Conservation (phyloP, 2,888 invertebrate species). For the Ophion ellenae region DNA sequence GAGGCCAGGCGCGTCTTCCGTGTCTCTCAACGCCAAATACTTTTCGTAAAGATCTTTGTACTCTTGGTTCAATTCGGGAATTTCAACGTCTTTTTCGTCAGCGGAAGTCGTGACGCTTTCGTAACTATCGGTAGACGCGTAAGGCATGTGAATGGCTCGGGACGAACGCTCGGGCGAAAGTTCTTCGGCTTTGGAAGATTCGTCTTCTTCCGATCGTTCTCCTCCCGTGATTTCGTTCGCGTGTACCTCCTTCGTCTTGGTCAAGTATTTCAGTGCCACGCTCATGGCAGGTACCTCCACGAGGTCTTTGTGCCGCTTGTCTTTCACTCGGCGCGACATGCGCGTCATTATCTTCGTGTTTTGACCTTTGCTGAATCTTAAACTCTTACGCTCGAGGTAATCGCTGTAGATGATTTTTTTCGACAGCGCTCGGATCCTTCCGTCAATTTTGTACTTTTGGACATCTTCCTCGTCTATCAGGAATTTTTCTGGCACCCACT, state of each 20-base stretch:
- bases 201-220: neutral
- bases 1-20: neutral
- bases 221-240: neutral
- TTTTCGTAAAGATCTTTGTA: constrained; percentile 75
- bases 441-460: constrained; percentile 64
- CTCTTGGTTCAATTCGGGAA: constrained; percentile 65
- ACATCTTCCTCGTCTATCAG: constrained; percentile 45
- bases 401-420: constrained; percentile 82
- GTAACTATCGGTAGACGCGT: constrained; percentile 72
- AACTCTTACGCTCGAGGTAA: constrained; percentile 77
- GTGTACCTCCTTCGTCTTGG: neutral
- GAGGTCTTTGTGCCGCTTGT: constrained; percentile 73
- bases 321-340: constrained; percentile 58
- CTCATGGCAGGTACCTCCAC: constrained; percentile 84
- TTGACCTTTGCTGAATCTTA: constrained; percentile 71
- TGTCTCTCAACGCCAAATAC: constrained; percentile 68
- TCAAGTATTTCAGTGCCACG: constrained; percentile 85
- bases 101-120: constrained; percentile 30
- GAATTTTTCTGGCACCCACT: constrained; percentile 24
- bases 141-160: constrained; percentile 77
- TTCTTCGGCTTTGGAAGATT: neutral
- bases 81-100: neutral
- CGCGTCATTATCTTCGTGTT: constrained; percentile 67
- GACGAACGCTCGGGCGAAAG: neutral
- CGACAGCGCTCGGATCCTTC: constrained; percentile 75